Evolutionary conservation across 2,113 vertebrate genomes (phyloP).

Genomic region (Erythrocercus mccallii): DNA sequence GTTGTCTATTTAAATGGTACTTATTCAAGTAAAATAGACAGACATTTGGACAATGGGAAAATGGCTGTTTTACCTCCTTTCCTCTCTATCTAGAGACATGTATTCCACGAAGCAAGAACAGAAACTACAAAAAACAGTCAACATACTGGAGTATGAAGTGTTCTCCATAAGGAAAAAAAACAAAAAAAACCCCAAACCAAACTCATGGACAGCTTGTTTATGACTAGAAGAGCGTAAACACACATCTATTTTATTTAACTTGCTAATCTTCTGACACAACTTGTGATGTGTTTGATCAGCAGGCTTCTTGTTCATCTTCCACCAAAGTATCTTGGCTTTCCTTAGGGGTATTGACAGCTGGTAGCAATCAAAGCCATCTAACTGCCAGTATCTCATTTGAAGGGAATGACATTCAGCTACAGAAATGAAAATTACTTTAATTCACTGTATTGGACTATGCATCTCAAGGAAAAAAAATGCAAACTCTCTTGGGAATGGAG

Average conservation of each 20-base stretch:
- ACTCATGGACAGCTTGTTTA: constrained; percentile 29
- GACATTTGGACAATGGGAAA: not conserved
- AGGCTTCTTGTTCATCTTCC: constrained; percentile 28
- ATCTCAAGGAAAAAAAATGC: not conserved
- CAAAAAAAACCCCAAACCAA: not conserved
- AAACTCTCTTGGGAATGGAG: not conserved
- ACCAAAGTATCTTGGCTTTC: not conserved
- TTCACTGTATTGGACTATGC: not conserved
- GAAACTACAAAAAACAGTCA: not conserved
- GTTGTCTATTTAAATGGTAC: not conserved
- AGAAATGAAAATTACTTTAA: constrained; percentile 26
- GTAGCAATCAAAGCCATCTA: constrained; percentile 47
- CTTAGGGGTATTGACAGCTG: constrained; percentile 43
- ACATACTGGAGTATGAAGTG: not conserved
- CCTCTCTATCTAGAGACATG: not conserved
- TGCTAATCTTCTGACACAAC: constrained; percentile 9
- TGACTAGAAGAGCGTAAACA: constrained; percentile 36
- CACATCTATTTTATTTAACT: constrained; percentile 47
- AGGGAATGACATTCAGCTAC: constrained; percentile 36
- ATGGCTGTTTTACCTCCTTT: not conserved
- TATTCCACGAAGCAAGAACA: not conserved
- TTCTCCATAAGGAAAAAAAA: not conserved
- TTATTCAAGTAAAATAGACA: not conserved
- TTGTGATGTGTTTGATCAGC: constrained; percentile 32
- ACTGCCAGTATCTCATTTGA: constrained; percentile 21